A percentile compares a stretch with the other conserved stretches of the same genome.
Evolutionary conservation across 2,888 invertebrate genomes (phyloP).

Genomic region (Nomada ruficornis): DNA sequence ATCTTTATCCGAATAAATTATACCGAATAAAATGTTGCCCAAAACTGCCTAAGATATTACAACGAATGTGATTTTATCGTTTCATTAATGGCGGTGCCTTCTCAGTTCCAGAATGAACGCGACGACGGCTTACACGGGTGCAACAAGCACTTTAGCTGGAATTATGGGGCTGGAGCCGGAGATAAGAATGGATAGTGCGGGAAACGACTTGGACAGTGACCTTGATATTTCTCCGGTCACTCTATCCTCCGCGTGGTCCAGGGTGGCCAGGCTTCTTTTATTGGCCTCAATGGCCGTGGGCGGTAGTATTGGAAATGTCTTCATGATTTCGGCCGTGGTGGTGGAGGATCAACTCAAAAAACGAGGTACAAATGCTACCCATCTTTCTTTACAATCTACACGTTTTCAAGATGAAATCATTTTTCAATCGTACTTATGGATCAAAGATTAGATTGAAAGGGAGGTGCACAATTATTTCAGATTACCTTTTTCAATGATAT

Average conservation of each 20-base stretch:
- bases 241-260: slow-evolving; percentile 88
- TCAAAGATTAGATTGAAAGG: too few species aligned
- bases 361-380: slow-evolving; percentile 85
- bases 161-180: slow-evolving; percentile 72
- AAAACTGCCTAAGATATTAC: not conserved
- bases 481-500: too few species aligned
- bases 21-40: not conserved
- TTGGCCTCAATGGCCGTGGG: slow-evolving; percentile 88
- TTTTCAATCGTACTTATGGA: too few species aligned
- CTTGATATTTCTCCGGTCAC: slow-evolving; percentile 88
- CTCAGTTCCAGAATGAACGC: slow-evolving; percentile 70
- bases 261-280: slow-evolving; percentile 88
- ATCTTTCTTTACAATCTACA: not conserved
- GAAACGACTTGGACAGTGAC: slow-evolving; percentile 69
- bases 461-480: too few species aligned
- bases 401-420: too few species aligned
- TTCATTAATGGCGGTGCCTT: not conserved
- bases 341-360: slow-evolving; percentile 89
- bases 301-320: slow-evolving; percentile 90
- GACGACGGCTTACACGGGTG: slow-evolving; percentile 54
- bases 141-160: slow-evolving; percentile 66
- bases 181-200: slow-evolving; percentile 73
- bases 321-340: slow-evolving; percentile 90
- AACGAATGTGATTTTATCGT: not conserved
- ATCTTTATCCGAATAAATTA: too few species aligned